Conservation (phyloP, 2,888 invertebrate species). For the Cryptophagus acutangulus region DNA sequence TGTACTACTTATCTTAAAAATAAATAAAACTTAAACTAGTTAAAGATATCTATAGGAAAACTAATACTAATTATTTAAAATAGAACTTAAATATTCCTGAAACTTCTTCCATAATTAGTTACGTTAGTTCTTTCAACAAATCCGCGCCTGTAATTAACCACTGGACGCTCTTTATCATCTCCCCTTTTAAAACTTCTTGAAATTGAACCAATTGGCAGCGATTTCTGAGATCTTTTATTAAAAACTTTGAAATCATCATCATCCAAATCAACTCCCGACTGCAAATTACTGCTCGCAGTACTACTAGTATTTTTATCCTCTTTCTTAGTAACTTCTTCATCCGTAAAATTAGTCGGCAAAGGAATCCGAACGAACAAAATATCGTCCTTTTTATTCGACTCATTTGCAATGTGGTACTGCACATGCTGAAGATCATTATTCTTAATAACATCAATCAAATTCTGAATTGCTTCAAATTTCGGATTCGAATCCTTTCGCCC, state of each 20-base stretch:
- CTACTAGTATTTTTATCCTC: constrained; percentile 17
- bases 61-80: no score
- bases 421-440: constrained; percentile 42
- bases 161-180: constrained; percentile 2
- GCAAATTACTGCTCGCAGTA: constrained; percentile 6
- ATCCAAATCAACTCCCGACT: constrained; percentile 17
- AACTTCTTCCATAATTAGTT: constrained; percentile 26
- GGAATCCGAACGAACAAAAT: constrained; percentile 43
- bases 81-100: not conserved
- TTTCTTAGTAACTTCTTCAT: constrained; percentile 18
- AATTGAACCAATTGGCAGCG: constrained; percentile 12
- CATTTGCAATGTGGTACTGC: constrained; percentile 42
- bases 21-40: no score
- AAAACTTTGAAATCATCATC: constrained; percentile 16
- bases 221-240: constrained; percentile 28
- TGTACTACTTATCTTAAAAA: no score
- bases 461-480: constrained; percentile 42
- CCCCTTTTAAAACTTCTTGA: not conserved
- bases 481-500: constrained; percentile 22
- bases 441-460: constrained; percentile 43
- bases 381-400: constrained; percentile 40
- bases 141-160: constrained; percentile 34
- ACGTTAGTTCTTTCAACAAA: constrained; percentile 41
- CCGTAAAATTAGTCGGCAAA: constrained; percentile 39
- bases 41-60: no score